Percentiles rank a stretch among this genome's conserved stretches.
phyloP scores from a whole-genome alignment of 2,797 vertebrate genomes.

The Falco berigora region DNA sequence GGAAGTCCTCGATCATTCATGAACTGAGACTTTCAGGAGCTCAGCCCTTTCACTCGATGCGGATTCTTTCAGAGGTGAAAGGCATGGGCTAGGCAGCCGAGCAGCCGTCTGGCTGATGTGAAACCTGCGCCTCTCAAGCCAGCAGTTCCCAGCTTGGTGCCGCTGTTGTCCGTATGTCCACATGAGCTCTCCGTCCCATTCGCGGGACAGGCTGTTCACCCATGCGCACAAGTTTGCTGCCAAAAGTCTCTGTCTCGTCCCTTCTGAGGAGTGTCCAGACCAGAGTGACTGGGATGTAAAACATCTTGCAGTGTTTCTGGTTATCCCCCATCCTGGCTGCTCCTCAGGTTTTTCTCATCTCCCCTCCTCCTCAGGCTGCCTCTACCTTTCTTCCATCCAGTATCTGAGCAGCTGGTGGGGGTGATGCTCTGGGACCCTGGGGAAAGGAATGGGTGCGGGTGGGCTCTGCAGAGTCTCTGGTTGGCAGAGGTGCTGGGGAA shows the following conservation, averaged over 20 bases:
- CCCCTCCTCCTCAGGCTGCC: neutral
- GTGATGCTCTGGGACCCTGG: neutral
- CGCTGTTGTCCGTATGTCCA: neutral
- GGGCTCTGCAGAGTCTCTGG: neutral
- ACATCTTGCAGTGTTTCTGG: neutral
- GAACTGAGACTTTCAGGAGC: neutral
- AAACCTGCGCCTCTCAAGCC: neutral
- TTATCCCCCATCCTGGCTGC: neutral
- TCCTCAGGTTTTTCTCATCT: neutral
- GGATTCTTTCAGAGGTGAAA: neutral
- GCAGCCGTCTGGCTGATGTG: neutral
- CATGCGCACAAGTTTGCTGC: rapidly evolving
- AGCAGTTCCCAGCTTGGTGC: neutral
- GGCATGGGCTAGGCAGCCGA: neutral
- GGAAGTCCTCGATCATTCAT: neutral
- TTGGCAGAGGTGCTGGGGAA: neutral
- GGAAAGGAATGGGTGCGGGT: neutral
- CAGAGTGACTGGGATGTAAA: neutral
- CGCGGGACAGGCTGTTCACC: rapidly evolving
- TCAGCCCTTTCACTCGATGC: neutral
- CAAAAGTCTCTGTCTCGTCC: neutral
- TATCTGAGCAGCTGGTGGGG: neutral
- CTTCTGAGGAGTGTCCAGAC: neutral
- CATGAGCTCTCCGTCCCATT: neutral
- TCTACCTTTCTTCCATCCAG: neutral